Conservation (phyloP, 2,888 invertebrate genomes). For the Nasonovia ribisnigri region DNA sequence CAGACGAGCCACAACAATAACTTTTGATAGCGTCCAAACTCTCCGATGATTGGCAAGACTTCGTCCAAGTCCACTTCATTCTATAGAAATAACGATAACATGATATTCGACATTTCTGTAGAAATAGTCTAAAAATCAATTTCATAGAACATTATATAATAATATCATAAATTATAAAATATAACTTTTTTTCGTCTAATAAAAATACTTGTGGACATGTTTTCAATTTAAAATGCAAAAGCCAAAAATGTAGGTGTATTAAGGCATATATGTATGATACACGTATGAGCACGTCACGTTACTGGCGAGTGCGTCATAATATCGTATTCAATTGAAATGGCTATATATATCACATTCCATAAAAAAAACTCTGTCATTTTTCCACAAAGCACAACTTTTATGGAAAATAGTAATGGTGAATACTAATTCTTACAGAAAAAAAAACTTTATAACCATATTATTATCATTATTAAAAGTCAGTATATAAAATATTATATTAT, state of each 20-base stretch:
- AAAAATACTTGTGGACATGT: neutral
- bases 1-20: slow-evolving; percentile 87
- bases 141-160: neutral
- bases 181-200: neutral
- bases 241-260: neutral
- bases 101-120: neutral
- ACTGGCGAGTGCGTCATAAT: neutral
- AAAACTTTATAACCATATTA: neutral
- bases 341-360: neutral
- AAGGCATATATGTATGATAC: neutral
- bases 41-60: slow-evolving; percentile 86
- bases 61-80: slow-evolving; percentile 85
- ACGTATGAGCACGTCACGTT: neutral
- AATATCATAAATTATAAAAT: neutral
- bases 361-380: neutral
- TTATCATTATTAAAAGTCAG: neutral
- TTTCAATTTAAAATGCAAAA: neutral
- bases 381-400: neutral
- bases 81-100: slow-evolving; percentile 68
- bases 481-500: neutral
- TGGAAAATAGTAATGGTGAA: neutral
- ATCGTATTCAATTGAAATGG: neutral
- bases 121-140: neutral
- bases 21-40: slow-evolving; percentile 91
- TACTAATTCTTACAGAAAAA: neutral